Evolutionary conservation across 1,140 invertebrate species (phyloP).

Genomic region (Popillia japonica): DNA sequence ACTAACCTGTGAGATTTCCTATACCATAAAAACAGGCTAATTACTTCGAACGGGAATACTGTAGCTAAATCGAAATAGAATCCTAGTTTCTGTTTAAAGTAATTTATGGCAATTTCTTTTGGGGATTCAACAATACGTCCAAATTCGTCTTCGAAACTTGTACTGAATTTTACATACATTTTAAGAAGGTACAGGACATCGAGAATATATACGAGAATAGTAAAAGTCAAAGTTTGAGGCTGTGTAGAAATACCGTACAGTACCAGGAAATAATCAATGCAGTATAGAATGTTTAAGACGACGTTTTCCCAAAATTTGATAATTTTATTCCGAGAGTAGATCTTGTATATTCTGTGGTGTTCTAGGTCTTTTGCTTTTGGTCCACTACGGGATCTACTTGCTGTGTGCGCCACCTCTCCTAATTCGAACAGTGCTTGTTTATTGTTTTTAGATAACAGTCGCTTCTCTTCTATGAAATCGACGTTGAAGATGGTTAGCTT

Average conservation of each 20-base stretch:
- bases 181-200: conserved; percentile 40
- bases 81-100: conserved; percentile 37
- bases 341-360: not conserved
- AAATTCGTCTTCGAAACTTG: conserved; percentile 44
- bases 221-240: not conserved
- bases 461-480: conserved; percentile 41
- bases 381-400: not conserved
- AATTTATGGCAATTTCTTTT: conserved; percentile 35
- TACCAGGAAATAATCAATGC: not conserved
- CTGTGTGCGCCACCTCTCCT: not conserved
- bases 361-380: not conserved
- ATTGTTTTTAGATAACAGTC: not conserved
- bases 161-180: conserved; percentile 44
- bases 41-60: conserved; percentile 40
- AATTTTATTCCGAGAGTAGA: not conserved
- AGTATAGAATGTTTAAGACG: conserved; percentile 6
- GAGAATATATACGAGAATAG: conserved; percentile 25
- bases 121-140: conserved; percentile 34
- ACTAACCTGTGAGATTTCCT: not conserved
- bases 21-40: conserved; percentile 24
- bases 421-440: not conserved
- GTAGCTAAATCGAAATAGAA: conserved; percentile 45
- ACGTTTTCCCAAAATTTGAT: not conserved
- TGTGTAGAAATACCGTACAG: not conserved
- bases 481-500: conserved; percentile 39